Conservation (phyloP, 2,113 vertebrate species). For the Rhinichthys klamathensis region DNA sequence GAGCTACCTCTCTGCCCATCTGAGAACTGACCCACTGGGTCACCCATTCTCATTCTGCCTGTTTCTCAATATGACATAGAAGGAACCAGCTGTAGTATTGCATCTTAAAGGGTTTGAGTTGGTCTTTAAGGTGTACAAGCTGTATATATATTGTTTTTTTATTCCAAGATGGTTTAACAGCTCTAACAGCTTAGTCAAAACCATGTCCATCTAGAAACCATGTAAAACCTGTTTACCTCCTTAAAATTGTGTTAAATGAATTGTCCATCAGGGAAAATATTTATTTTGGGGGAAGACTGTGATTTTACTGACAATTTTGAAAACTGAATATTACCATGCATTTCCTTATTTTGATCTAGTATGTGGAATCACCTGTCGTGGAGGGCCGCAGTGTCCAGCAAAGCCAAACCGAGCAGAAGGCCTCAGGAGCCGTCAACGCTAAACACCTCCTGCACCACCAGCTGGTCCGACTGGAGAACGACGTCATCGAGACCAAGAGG, state of each 20-base stretch:
- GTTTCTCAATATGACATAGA: background rate
- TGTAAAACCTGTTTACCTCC: background rate
- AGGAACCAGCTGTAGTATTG: background rate
- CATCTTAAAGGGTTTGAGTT: background rate
- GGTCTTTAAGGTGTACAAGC: background rate
- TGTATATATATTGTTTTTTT: background rate
- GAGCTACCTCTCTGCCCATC: background rate
- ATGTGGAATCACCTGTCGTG: constrained; percentile 57
- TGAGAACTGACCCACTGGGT: background rate
- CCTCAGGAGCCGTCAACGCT: constrained; percentile 64
- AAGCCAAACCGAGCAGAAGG: constrained; percentile 67
- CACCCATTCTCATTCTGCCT: background rate
- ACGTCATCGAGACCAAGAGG: constrained; percentile 87
- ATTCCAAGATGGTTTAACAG: background rate
- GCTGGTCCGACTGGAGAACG: constrained; percentile 81
- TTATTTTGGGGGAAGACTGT: background rate
- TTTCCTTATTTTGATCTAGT: constrained; percentile 58
- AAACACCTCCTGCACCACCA: constrained; percentile 81
- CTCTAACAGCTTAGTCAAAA: background rate
- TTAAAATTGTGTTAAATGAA: background rate
- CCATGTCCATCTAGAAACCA: background rate
- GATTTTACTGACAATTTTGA: background rate
- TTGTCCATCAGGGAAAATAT: background rate
- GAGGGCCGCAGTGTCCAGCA: constrained; percentile 35
- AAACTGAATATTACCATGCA: background rate